These are phyloP conservation scores for Hypselothyrea guttata DNA, from an alignment of 2,888 invertebrate species.

Conservation along the genomic window DNA sequence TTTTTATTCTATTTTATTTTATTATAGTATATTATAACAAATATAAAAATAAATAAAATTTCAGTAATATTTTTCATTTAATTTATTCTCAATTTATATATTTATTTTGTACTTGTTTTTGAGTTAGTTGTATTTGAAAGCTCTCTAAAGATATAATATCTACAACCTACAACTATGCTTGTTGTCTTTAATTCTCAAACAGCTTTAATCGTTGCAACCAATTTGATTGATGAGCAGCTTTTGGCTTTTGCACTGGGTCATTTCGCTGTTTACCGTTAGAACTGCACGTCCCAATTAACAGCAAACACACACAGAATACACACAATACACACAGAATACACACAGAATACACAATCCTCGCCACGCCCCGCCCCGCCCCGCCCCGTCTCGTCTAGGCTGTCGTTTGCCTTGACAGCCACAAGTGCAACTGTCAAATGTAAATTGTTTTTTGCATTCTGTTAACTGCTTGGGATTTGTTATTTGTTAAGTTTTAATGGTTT, in stretches of 20 bases:
- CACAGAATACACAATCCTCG: not conserved
- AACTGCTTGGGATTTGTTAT: slow-evolving; percentile 22
- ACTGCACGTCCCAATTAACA: slow-evolving; percentile 23
- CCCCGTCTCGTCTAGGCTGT: not conserved
- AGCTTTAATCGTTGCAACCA: not conserved
- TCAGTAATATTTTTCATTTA: no score
- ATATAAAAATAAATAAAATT: no score
- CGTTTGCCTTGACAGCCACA: slow-evolving; percentile 32
- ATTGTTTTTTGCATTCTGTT: slow-evolving; percentile 40
- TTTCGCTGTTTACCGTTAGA: slow-evolving; percentile 39
- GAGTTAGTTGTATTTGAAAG: no score
- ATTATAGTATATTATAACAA: no score
- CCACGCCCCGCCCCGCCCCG: not conserved
- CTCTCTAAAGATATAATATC: no score
- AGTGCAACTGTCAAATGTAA: slow-evolving; percentile 39
- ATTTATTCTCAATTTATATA: no score
- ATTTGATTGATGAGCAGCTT: not conserved
- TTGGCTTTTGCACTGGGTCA: slow-evolving; percentile 25
- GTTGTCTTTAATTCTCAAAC: no score
- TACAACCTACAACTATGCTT: no score
- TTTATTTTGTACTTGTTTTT: no score
- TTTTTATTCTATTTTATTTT: no score
- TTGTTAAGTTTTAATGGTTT: slow-evolving; percentile 5
- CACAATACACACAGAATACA: no score
- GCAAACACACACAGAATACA: not conserved